Evolutionary conservation across 2,113 vertebrate species (phyloP), one percentile per base, ranked within the genome.

Genomic region (Chunga burmeisteri): DNA sequence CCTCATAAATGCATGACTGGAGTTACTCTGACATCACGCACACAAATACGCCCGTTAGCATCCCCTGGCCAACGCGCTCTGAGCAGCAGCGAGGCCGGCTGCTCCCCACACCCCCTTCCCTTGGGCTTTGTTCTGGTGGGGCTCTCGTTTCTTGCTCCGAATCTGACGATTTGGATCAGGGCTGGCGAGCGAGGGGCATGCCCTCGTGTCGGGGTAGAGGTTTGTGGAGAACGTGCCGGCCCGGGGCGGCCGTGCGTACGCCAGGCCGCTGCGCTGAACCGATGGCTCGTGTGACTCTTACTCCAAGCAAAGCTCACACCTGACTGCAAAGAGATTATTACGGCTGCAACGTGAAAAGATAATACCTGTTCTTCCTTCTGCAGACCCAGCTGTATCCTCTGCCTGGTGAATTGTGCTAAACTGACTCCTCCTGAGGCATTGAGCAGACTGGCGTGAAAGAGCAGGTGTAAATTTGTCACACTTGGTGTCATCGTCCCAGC

Each of bases 21-120:
- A 21, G 36, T 29, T 16, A 27, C 16, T 26, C 47, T 11, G 71
- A 17, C 0, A 1, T 34, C 2, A 1, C 32, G 2, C 12, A 5
- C 20, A 4, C 14, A 8, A 14, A 25, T 5, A 3, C 1, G 4
- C 47, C 15, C 8, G 0, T 5, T 2, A 4, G 40, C 77, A 47
- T 20, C 44, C 38, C 20, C 5, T 2, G 19, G 4, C 2, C 4
- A 11, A 36, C 19, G 8, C 32, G 47, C 30, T 14, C 8, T 1
- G 16, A 5, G 40, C 2, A 7, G 53, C 12, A n/a, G 42, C 12
- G 10, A 16, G 26, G 14, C 30, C 12, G 44, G 10, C 38, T 27
- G 44, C 58, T 36, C 66, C 73, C 0, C 0, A 12, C 38, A 4
- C 25, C 44, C 42, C 13, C 47, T 32, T 13, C n/a, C 77, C 22